These are phyloP conservation scores for Tachycineta bicolor DNA, from an alignment of 2,113 vertebrate genomes.

Conservation along the genomic window DNA sequence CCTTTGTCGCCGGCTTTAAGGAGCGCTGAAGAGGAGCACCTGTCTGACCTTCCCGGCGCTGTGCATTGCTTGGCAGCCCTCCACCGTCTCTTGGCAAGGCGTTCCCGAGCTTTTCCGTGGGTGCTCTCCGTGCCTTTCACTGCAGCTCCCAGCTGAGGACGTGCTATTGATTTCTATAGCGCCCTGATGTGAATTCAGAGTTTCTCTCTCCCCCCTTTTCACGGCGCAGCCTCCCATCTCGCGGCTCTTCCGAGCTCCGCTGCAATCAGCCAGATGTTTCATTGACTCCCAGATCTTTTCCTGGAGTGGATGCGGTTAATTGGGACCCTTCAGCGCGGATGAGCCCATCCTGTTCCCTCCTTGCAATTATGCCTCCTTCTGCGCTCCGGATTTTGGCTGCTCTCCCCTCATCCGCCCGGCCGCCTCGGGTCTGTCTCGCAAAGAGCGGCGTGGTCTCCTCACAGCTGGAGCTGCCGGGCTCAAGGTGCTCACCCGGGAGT, in stretches of 20 bases:
- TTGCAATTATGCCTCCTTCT: not conserved
- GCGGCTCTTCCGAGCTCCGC: constrained; percentile 16
- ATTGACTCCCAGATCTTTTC: constrained; percentile 49
- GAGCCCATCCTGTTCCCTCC: constrained; percentile 39
- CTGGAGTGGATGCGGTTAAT: constrained; percentile 44
- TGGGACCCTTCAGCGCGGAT: constrained; percentile 6
- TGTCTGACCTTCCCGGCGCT: constrained; percentile 35
- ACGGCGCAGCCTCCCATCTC: constrained; percentile 1
- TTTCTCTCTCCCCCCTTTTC: constrained; percentile 4
- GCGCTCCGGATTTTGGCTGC: not conserved
- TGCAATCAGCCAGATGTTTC: constrained; percentile 70
- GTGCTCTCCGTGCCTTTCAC: constrained; percentile 38
- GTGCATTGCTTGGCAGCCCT: constrained; percentile 34
- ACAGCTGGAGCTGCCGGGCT: not conserved
- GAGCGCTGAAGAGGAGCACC: constrained; percentile 58
- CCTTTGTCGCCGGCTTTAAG: constrained; percentile 43
- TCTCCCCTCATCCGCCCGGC: not conserved
- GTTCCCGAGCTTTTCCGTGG: not conserved
- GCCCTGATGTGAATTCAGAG: not conserved
- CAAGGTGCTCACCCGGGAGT: not conserved
- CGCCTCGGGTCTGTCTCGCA: accelerated
- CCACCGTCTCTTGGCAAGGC: constrained; percentile 55
- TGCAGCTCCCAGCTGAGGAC: constrained; percentile 33
- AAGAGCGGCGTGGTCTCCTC: not conserved
- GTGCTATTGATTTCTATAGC: constrained; percentile 32